Evolutionary conservation across 2,888 invertebrate genomes (phyloP).

Genomic region (Mylabris sibirica): DNA sequence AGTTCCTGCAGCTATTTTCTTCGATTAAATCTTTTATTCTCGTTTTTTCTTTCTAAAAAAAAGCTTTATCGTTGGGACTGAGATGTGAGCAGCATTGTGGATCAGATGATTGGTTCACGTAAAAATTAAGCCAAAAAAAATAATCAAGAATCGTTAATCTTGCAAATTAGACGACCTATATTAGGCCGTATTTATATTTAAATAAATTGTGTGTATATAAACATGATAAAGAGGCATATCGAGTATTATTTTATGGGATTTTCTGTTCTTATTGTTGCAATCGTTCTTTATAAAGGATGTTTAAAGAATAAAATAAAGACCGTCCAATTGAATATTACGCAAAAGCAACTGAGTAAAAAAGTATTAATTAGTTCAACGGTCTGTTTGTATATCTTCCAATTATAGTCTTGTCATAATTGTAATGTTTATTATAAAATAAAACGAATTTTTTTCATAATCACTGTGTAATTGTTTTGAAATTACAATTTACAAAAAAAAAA

Average conservation of each 20-base stretch:
- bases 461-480: not conserved
- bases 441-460: slow-evolving; percentile 37
- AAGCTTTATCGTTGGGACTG: not conserved
- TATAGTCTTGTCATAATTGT: slow-evolving; percentile 55
- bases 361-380: slow-evolving; percentile 50
- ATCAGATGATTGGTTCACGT: not conserved
- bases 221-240: slow-evolving; percentile 7
- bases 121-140: slow-evolving; percentile 7
- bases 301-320: not conserved
- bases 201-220: not conserved
- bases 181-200: slow-evolving; percentile 19
- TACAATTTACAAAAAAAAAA: not conserved
- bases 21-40: not conserved
- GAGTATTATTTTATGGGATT: slow-evolving; percentile 14
- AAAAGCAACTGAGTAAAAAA: slow-evolving; percentile 17
- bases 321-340: not conserved
- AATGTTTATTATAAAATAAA: slow-evolving; percentile 51
- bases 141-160: not conserved
- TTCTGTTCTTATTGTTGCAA: slow-evolving; percentile 12
- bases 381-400: slow-evolving; percentile 56
- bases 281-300: not conserved
- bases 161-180: slow-evolving; percentile 20
- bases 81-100: slow-evolving; percentile 7
- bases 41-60: not conserved
- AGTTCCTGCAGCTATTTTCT: slow-evolving; percentile 10